Evolutionary conservation across 1,140 invertebrate species (phyloP), one percentile per base, ranked within the genome.

Genomic region (Coptotermes formosanus): DNA sequence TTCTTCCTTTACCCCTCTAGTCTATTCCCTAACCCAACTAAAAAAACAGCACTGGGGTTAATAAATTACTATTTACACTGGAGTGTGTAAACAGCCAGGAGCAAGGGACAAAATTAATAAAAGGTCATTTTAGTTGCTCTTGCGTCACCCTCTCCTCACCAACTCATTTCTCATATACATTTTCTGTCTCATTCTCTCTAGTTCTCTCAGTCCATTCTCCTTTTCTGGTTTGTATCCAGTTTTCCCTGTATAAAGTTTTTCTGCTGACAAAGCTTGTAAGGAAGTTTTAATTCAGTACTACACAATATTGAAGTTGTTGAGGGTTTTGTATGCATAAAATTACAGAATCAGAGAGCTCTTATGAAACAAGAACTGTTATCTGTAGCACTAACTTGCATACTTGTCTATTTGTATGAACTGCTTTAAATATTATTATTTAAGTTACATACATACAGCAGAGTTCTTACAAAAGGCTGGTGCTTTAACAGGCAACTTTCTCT

Each of bases 31-130:
- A 75, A 25, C 64, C n/a, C 25, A 75, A 30, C 25, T 75, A 75
- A 75, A 75, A 75, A 75, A 75, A 75, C 8, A 75, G 25, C 25
- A 75, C 64, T 75, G 64, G 64, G 64, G 64, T 75, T 75, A 75
- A 75, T 75, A 75, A 30, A 75, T 75, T 75, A 30, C n/a, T 75
- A 75, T 75, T 75, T 75, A 75, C 64, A n/a, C n/a, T 64, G n/a
- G 25, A 30, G 64, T 75, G n/a, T 75, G 64, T 75, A 75, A 75
- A 75, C 25, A 75, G 25, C 59, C 64, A 30, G 64, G 25, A 75
- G 64, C 64, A 30, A 75, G 64, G 64, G 64, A 75, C 64, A 30
- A 7, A 75, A 75, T 75, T 75, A 75, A 75, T 75, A 75, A 75
- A 75, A 75, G 64, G 64, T 75, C 64, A 75, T 75, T 75, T 75